Base-by-base conservation (phyloP, 2,888 invertebrate species). In the Boloria selene region DNA sequence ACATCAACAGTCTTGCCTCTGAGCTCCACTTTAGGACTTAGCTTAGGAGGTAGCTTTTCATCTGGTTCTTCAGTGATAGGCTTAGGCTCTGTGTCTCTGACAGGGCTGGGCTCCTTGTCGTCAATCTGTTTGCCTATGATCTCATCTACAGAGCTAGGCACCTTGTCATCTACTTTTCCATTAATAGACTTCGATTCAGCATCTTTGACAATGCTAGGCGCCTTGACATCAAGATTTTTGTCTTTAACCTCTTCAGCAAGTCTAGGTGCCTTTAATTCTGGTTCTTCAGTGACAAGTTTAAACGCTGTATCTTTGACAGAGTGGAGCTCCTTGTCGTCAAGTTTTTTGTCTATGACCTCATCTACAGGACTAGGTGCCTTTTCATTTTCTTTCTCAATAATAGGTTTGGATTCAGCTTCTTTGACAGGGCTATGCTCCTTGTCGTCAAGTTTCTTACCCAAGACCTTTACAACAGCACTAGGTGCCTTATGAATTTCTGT, bases 401-500 rank as follows among this genome's bases (percentile, higher is more conserved):
- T 69, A 0, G 55, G 55, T 13, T 54, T 56, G 22, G 69, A 70
- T 59, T 64, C 59, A 5, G 16, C 22, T 66, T 70, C 52, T 17
- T 64, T 18, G 14, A 31, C 51, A 1, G 67, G 70, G 18, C 68
- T 68, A 0, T 61, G 14, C 1, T 42, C 60, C 26, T 70, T 73
- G 0, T 69, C 69, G 2, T 22, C 18, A 4, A 16, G n/a, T 52
- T 26, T n/a, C 2, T 50, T 58, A 14, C 17, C 60, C 17, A 1
- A 5, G 2, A 4, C 54, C 26, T 72, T 65, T 18, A 53, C 70
- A 47, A 60, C 60, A 5, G 45, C n/a, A 3, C 22, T 22, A 22
- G 22, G 22, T 3, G 22, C 22, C 22, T 22, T 22, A 3, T 22
- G 2, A 22, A 2, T 2, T 3, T 2, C 3, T 18, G 49, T 64